These are phyloP conservation scores for Crenichthys baileyi DNA, from an alignment of 2,797 vertebrate species.

Conservation along the genomic window DNA sequence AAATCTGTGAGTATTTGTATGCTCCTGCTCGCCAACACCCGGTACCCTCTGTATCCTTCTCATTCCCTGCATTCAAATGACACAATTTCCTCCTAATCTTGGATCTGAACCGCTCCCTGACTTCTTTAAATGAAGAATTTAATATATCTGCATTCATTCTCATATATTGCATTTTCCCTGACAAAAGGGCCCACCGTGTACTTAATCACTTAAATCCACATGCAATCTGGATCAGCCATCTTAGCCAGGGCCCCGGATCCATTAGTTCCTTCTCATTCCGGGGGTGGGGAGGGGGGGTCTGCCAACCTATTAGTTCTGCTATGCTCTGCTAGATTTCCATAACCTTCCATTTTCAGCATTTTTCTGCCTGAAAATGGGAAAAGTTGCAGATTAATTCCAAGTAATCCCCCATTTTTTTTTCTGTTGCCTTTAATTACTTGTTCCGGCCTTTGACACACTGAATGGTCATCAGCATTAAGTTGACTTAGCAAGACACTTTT, in stretches of 20 bases:
- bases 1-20: neutral
- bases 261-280: conserved; percentile 73
- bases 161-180: conserved; percentile 64
- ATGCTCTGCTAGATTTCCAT: conserved; percentile 70
- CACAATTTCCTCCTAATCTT: conserved; percentile 30
- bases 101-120: conserved; percentile 7
- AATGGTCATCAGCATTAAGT: conserved; percentile 64
- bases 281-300: conserved; percentile 18
- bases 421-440: conserved; percentile 75
- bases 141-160: conserved; percentile 68
- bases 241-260: conserved; percentile 63
- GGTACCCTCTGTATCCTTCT: neutral
- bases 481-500: conserved; percentile 37
- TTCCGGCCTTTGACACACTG: conserved; percentile 63
- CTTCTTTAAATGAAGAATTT: conserved; percentile 52
- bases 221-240: conserved; percentile 73
- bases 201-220: conserved; percentile 76
- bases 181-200: conserved; percentile 62
- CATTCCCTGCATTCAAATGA: conserved; percentile 26
- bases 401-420: conserved; percentile 68
- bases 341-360: conserved; percentile 66
- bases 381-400: conserved; percentile 77
- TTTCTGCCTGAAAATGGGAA: conserved; percentile 70
- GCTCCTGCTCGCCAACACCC: neutral
- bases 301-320: conserved; percentile 74